Percentiles rank a stretch among this genome's conserved stretches.
phyloP scores from a whole-genome alignment of 1,140 invertebrate genomes.

The Psix sp. region DNA sequence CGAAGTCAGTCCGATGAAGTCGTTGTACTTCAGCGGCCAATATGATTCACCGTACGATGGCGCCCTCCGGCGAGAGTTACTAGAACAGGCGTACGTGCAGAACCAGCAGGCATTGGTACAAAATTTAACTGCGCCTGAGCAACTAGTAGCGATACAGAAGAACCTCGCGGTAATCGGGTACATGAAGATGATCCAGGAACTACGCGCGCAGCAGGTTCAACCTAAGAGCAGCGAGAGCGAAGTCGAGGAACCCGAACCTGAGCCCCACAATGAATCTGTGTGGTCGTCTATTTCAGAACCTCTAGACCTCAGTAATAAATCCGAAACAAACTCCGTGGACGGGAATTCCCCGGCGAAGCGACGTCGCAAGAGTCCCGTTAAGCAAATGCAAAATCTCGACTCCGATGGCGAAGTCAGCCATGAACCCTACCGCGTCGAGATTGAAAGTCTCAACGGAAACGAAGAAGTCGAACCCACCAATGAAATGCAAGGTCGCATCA shows the following conservation, averaged over 20 bases:
- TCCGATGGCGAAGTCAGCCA: slow-evolving; percentile 70
- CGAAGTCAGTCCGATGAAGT: background rate
- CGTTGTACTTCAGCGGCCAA: slow-evolving; percentile 5
- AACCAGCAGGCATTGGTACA: slow-evolving; percentile 19
- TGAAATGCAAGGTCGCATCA: slow-evolving; percentile 8
- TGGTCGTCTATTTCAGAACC: slow-evolving; percentile 57
- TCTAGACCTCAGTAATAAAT: slow-evolving; percentile 79
- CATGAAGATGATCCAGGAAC: slow-evolving; percentile 28
- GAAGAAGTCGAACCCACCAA: background rate
- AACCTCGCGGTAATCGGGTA: slow-evolving; percentile 15
- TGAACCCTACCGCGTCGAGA: slow-evolving; percentile 18
- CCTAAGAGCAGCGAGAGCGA: background rate
- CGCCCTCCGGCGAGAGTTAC: background rate
- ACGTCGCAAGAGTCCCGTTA: slow-evolving; percentile 86
- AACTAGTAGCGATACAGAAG: slow-evolving; percentile 10
- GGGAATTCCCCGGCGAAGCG: slow-evolving; percentile 3
- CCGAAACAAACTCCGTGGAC: slow-evolving; percentile 32
- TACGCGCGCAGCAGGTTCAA: background rate
- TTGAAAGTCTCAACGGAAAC: slow-evolving; percentile 6
- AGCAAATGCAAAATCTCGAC: slow-evolving; percentile 77
- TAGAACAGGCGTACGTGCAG: slow-evolving; percentile 8
- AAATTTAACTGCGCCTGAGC: slow-evolving; percentile 2
- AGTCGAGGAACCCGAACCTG: background rate
- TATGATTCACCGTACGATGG: background rate
- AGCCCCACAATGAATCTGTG: background rate